These are phyloP conservation scores for Drosophila putrida DNA, from an alignment of 2,888 invertebrate genomes.

Conservation along the genomic window DNA sequence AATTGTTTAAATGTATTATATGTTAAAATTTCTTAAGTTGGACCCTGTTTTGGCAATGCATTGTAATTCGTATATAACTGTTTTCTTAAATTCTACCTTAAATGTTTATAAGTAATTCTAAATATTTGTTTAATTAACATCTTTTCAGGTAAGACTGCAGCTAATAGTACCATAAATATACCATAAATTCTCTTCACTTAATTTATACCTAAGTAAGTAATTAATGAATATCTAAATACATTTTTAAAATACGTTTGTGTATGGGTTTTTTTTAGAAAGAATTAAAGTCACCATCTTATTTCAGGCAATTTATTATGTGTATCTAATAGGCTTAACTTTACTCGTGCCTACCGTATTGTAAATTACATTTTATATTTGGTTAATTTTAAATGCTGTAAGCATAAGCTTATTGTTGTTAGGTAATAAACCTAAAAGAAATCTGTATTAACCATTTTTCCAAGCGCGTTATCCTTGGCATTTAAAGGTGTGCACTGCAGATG, in stretches of 20 bases:
- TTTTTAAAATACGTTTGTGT: neutral
- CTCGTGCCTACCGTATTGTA: neutral
- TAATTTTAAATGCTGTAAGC: slow-evolving; percentile 35
- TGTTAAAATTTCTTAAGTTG: too few relatives aligned
- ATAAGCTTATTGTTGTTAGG: slow-evolving; percentile 37
- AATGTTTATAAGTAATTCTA: neutral
- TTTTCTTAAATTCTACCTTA: too few relatives aligned
- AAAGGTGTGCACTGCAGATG: slow-evolving; percentile 52
- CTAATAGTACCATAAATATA: neutral
- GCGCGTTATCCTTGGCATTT: slow-evolving; percentile 76
- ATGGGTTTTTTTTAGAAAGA: neutral
- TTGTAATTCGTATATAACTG: too few relatives aligned
- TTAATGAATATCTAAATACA: neutral
- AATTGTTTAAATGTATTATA: too few relatives aligned
- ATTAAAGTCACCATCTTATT: neutral
- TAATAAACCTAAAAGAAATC: slow-evolving; percentile 24
- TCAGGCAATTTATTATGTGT: neutral
- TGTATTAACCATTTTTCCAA: slow-evolving; percentile 34
- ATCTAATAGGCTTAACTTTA: slow-evolving; percentile 9
- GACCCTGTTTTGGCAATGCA: too few relatives aligned
- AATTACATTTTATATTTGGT: slow-evolving; percentile 5
- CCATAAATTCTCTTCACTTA: neutral
- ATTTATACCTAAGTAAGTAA: neutral
- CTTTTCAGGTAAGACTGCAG: slow-evolving; percentile 49
- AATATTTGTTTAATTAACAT: neutral